Evolutionary conservation across 1,140 invertebrate genomes (phyloP).

Genomic region (Diachasmimorpha longicaudata): DNA sequence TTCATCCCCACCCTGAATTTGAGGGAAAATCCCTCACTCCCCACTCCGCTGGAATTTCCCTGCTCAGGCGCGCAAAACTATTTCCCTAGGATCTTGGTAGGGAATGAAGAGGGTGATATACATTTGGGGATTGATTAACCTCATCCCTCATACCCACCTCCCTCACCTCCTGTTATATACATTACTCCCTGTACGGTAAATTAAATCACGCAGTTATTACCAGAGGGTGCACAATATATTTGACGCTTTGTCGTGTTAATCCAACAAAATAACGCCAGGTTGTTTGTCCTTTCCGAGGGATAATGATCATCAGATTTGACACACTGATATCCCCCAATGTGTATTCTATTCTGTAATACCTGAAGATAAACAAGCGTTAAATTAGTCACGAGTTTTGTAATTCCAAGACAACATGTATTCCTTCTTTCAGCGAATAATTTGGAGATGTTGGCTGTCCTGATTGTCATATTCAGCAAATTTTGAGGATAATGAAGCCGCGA

Average conservation of each 20-base stretch:
- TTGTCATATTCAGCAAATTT: no score
- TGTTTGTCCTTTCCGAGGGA: background rate
- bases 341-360: background rate
- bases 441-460: no score
- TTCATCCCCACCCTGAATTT: background rate
- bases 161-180: background rate
- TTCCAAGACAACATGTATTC: background rate
- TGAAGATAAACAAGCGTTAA: background rate
- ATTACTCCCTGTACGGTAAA: background rate
- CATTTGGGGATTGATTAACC: conserved; percentile 12
- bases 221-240: background rate
- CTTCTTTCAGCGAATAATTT: no score
- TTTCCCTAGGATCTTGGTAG: background rate
- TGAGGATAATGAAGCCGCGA: no score
- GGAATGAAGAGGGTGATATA: background rate
- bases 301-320: background rate
- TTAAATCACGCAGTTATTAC: conserved; percentile 9
- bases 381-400: background rate
- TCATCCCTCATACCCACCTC: background rate
- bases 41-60: background rate
- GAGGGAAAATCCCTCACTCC: background rate
- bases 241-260: conserved; percentile 4
- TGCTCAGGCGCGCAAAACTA: conserved; percentile 5
- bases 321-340: background rate
- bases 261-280: background rate